phyloP scores from a whole-genome alignment of 2,888 invertebrate species.

The Drosophila emarginata region DNA sequence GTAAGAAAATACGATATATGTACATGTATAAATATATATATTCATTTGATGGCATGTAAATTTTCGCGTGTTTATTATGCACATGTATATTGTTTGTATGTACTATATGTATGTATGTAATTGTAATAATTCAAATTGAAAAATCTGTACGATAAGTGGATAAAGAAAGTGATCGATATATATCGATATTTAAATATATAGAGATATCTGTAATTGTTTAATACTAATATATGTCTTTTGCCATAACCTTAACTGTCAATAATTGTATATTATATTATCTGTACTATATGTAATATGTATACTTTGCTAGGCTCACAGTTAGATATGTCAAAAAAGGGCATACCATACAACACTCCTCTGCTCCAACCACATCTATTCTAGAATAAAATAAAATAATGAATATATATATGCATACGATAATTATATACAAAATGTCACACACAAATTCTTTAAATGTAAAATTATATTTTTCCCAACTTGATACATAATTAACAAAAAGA shows the following conservation, averaged over 20 bases:
- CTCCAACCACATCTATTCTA: background rate
- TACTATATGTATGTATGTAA: conserved; percentile 52
- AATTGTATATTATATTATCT: conserved; percentile 41
- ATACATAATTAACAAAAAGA: conserved; percentile 16
- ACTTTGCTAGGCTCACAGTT: conserved; percentile 15
- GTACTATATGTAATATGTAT: conserved; percentile 37
- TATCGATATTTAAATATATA: conserved; percentile 28
- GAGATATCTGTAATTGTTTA: conserved; percentile 31
- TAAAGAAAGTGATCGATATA: conserved; percentile 20
- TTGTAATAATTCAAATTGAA: conserved; percentile 42
- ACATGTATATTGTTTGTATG: conserved; percentile 51
- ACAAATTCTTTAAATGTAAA: conserved; percentile 3
- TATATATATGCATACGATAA: background rate
- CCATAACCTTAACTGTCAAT: conserved; percentile 67
- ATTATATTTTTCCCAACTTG: background rate
- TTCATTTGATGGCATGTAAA: conserved; percentile 25
- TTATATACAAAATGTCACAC: background rate
- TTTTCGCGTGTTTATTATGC: conserved; percentile 42
- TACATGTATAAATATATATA: conserved; percentile 7
- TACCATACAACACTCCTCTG: background rate
- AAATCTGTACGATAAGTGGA: conserved; percentile 13
- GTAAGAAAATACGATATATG: conserved; percentile 21
- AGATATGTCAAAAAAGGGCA: conserved; percentile 7
- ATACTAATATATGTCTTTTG: conserved; percentile 61
- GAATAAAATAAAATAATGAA: background rate